Evolutionary conservation across 2,888 invertebrate genomes (phyloP), one percentile per base, ranked within the genome.

Genomic region (Mythimna vitellina): DNA sequence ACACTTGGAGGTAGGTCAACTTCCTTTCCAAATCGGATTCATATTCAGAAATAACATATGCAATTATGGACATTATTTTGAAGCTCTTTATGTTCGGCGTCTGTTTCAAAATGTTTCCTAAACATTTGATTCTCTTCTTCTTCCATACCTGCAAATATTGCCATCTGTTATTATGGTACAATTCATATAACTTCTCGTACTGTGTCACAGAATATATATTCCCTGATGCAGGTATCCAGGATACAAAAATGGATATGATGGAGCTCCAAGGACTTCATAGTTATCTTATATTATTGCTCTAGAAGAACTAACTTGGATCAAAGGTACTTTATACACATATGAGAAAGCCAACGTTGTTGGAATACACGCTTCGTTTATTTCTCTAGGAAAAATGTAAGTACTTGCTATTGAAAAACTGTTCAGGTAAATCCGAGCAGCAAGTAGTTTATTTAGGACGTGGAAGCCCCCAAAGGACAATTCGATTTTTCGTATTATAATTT

Each of bases 1-100:
- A 94, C 87, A 65, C 89, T 90, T 0, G 95, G 94, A 22, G 95
- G 91, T 9, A 2, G 96, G 96, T 17, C 92, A 86, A 93, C 91
- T 17, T 17, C 17, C 6, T 46, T 46, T 17, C 46, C 17, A 46
- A 46, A 46, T 46, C 17, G 14, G 46, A 83, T 95, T 91, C 0
- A 88, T 80, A 77, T 96, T 96, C 4, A 95, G 35, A 35, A 35
- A 35, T 35, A 35, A 9, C 4, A 8, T 35, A 35, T 35, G 35
- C 35, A 35, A 35, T 9, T 35, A 9, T 35, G 1, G 8, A 35
- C 35, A 35, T 35, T 8, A 9, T 8, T 35, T 35, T 35, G 8
- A 35, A 35, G 35, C 35, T 35, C 9, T 32, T 61, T 7, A 88
- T 20, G 14, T 68, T 5, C 1, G 91, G 84, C 38, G 46, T 89